Base-by-base conservation (phyloP, 1,140 invertebrate genomes). In the Aporrectodea caliginosa region DNA sequence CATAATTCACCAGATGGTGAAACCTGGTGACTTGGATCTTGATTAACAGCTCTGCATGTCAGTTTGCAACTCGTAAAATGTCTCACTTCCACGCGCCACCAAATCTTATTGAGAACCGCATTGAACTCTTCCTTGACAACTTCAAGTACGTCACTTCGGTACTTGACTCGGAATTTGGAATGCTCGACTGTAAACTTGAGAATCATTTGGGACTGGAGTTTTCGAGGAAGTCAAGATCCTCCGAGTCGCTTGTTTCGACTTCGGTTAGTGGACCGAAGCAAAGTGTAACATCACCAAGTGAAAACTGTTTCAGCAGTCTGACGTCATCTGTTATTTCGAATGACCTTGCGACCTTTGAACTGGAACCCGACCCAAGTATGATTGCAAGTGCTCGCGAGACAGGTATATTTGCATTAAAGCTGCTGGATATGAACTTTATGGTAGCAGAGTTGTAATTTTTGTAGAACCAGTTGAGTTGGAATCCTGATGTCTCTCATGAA, bases 41-140 rank as follows among this genome's bases (percentile, higher is more conserved):
- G n/a, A n/a, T n/a, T n/a, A n/a, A n/a, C n/a, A n/a, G n/a, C n/a
- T n/a, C n/a, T n/a, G n/a, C n/a, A n/a, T n/a, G n/a, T n/a, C n/a
- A n/a, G n/a, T n/a, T n/a, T n/a, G n/a, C n/a, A n/a, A n/a, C n/a
- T n/a, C n/a, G n/a, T n/a, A n/a, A n/a, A 6, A 58, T 58, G 43
- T 58, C 43, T 22, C 43, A 22, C 43, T 58, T 58, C 43, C 6
- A 22, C 43, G 43, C 43, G 6, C 75, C 34, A 12, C 75, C 75
- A 58, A 14, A 76, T 1, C 32, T 35, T 12, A 76, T 76, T 2
- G 75, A 76, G 35, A 30, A 29, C 16, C 33, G 43, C 6, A 76
- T 76, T 58, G 75, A 76, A 35, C 22, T 35, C n/a, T 76, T 76
- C 43, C 29, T 76, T n/a, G 35, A 76, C 16, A 76, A 76, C 43